Percentiles rank a stretch among this genome's conserved stretches.
These are phyloP conservation scores for Mormoops blainvillei DNA, from an alignment of 2,113 vertebrate genomes.

Conservation along the genomic window DNA sequence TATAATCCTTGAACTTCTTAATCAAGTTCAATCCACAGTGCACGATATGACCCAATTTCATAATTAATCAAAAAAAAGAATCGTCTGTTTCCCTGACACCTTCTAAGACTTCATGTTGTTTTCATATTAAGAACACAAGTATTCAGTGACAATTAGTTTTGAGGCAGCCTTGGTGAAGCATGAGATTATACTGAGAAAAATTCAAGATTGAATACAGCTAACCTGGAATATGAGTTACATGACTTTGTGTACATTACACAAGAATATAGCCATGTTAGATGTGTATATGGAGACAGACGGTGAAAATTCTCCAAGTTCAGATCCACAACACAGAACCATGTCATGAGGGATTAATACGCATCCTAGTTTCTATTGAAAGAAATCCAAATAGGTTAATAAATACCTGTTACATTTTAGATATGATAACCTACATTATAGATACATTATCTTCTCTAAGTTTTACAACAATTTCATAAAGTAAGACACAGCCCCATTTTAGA, in stretches of 20 bases:
- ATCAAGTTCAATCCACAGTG: neutral
- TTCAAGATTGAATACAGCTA: neutral
- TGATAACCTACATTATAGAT: neutral
- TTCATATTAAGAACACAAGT: neutral
- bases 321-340: neutral
- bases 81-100: neutral
- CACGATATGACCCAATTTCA: slow-evolving; percentile 27
- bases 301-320: neutral
- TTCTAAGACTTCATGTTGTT: neutral
- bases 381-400: neutral
- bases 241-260: neutral
- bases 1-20: slow-evolving; percentile 40
- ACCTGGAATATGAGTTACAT: neutral
- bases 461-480: neutral
- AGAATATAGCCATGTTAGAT: neutral
- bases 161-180: neutral
- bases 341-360: neutral
- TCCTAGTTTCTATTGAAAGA: neutral
- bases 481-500: neutral
- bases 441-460: neutral
- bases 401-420: neutral
- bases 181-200: neutral
- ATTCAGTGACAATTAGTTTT: neutral
- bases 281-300: rapidly evolving
- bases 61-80: neutral